These are phyloP conservation scores for Ascaphus truei DNA, from an alignment of 2,113 vertebrate species.

Conservation along the genomic window DNA sequence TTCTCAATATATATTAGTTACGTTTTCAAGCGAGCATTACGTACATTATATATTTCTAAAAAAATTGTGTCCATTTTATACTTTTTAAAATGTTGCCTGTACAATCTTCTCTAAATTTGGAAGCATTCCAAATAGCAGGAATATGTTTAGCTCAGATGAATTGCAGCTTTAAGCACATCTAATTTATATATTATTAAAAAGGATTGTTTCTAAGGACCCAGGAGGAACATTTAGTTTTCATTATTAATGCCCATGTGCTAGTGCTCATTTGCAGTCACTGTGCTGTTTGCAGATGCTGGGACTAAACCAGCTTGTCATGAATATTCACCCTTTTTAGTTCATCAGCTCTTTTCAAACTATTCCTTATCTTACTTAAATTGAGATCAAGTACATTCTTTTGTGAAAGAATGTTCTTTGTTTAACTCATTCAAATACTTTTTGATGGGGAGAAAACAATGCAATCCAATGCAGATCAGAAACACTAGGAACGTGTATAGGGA, in stretches of 20 bases:
- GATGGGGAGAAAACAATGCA: background rate
- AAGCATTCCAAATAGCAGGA: constrained; percentile 16
- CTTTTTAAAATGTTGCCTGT: background rate
- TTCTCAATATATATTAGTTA: too few species aligned
- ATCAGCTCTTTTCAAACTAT: constrained; percentile 22
- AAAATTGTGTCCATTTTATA: background rate
- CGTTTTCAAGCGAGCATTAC: too few species aligned
- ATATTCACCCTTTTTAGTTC: constrained; percentile 28
- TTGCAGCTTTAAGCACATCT: constrained; percentile 32
- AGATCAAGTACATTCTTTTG: background rate
- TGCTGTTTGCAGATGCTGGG: constrained; percentile 26
- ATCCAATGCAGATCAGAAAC: too few species aligned
- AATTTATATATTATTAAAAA: constrained; percentile 39
- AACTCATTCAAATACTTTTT: background rate
- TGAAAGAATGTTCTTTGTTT: background rate
- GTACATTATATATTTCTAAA: background rate
- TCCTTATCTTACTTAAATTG: constrained; percentile 4
- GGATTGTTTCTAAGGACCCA: constrained; percentile 35
- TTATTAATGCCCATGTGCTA: constrained; percentile 29
- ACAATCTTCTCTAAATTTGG: background rate
- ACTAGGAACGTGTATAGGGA: too few species aligned
- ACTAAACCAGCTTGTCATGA: constrained; percentile 29
- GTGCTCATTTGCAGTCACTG: constrained; percentile 26
- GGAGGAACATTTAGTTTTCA: constrained; percentile 25
- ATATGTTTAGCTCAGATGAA: constrained; percentile 33